A percentile compares a stretch with the other conserved stretches of the same genome.
Conservation (phyloP, 1,140 invertebrate species). For the Hypothenemus hampei region DNA sequence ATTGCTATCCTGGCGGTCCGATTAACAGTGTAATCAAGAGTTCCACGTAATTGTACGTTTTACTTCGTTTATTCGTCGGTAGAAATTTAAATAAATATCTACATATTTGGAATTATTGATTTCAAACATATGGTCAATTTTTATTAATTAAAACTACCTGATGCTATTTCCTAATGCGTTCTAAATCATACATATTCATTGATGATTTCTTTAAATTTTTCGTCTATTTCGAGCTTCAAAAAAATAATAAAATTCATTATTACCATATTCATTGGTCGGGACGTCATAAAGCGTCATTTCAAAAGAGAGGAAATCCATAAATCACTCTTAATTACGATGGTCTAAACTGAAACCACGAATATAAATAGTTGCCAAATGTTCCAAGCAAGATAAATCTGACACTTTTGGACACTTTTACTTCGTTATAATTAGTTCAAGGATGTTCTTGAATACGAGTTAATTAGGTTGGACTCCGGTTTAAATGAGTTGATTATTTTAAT, state of each 20-base stretch:
- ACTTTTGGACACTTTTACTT: slow-evolving; percentile 19
- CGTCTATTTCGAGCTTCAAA: too few species aligned
- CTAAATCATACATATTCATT: too few species aligned
- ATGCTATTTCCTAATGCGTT: too few species aligned
- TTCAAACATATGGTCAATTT: too few species aligned
- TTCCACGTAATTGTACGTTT: neutral
- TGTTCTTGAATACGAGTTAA: slow-evolving; percentile 10
- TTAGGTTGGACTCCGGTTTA: neutral
- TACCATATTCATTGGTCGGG: too few species aligned
- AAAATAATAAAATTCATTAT: too few species aligned
- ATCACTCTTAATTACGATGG: slow-evolving; percentile 14
- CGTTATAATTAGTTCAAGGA: slow-evolving; percentile 20
- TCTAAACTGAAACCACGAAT: slow-evolving; percentile 7
- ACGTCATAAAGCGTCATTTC: too few species aligned
- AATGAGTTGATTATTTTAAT: slow-evolving; percentile 8
- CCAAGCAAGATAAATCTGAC: slow-evolving; percentile 13
- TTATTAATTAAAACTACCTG: too few species aligned
- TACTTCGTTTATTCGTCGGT: too few species aligned
- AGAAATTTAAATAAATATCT: too few species aligned
- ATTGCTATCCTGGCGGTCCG: slow-evolving; percentile 11
- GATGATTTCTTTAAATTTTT: too few species aligned
- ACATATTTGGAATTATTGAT: too few species aligned
- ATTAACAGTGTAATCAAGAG: slow-evolving; percentile 5
- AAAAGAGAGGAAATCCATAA: slow-evolving; percentile 20
- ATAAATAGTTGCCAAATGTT: slow-evolving; percentile 24